Percentiles rank a stretch among this genome's conserved stretches.
These are phyloP conservation scores for Tenebrio molitor DNA, from an alignment of 1,140 invertebrate genomes.

Conservation along the genomic window DNA sequence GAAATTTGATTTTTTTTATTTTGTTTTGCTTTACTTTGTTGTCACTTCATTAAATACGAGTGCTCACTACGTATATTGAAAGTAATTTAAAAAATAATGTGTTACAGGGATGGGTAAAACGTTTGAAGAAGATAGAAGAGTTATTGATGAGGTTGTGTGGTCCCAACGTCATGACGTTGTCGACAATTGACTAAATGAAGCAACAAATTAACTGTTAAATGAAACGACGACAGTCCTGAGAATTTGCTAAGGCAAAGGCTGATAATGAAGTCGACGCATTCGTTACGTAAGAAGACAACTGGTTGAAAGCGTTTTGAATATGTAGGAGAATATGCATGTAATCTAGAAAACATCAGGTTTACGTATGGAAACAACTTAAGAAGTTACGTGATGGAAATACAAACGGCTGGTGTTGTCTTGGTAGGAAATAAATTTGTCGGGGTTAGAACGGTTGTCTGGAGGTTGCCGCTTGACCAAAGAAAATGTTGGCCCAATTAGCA, in stretches of 20 bases:
- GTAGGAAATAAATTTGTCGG: conserved; percentile 41
- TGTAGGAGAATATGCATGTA: conserved; percentile 47
- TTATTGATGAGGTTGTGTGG: conserved; percentile 16
- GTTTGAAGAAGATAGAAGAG: background rate
- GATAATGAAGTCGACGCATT: background rate
- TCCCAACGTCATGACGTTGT: conserved; percentile 4
- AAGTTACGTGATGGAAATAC: conserved; percentile 47
- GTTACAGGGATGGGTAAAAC: background rate
- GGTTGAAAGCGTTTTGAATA: conserved; percentile 45
- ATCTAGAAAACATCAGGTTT: conserved; percentile 49
- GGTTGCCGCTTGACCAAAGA: conserved; percentile 37
- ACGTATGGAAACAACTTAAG: conserved; percentile 50
- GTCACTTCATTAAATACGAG: too few species aligned
- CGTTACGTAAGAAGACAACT: conserved; percentile 24
- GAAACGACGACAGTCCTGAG: conserved; percentile 23
- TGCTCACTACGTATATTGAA: too few species aligned
- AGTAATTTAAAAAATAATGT: too few species aligned
- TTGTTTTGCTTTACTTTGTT: too few species aligned
- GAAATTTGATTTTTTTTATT: too few species aligned
- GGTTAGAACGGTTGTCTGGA: conserved; percentile 18
- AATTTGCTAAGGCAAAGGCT: conserved; percentile 21
- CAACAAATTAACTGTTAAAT: conserved; percentile 38
- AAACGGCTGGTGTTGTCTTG: conserved; percentile 37
- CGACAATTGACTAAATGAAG: conserved; percentile 40
- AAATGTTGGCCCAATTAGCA: conserved; percentile 44